Conservation (phyloP, 2,797 vertebrate genomes). For the Meriones psammophilus region DNA sequence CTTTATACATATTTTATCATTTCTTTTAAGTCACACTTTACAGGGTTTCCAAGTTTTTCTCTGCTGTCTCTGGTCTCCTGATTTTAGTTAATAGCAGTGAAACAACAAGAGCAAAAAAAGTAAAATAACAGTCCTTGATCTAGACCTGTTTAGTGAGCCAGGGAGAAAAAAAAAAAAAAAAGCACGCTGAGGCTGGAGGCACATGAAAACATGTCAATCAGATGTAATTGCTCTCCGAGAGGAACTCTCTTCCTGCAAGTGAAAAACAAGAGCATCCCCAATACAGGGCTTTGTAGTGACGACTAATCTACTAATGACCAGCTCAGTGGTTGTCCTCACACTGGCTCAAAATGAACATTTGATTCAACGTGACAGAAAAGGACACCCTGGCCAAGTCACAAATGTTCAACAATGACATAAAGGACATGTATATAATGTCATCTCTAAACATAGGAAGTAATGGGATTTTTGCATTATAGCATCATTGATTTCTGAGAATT, state of each 20-base stretch:
- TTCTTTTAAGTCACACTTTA: conserved; percentile 88
- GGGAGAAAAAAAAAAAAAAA: conserved; percentile 78
- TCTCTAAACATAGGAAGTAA: neutral
- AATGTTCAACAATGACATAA: conserved; percentile 61
- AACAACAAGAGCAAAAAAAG: conserved; percentile 82
- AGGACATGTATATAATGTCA: neutral
- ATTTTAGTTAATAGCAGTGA: conserved; percentile 89
- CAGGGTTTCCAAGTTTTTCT: conserved; percentile 88
- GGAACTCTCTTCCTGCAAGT: conserved; percentile 91
- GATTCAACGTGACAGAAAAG: conserved; percentile 91
- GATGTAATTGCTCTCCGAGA: conserved; percentile 95
- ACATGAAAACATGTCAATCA: conserved; percentile 96
- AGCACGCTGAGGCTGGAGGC: conserved; percentile 88
- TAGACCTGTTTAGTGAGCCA: conserved; percentile 88
- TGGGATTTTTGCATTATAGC: conserved; percentile 8
- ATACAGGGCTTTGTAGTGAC: conserved; percentile 93
- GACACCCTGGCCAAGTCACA: conserved; percentile 88
- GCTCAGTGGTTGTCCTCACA: conserved; percentile 93
- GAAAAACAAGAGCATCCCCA: conserved; percentile 88
- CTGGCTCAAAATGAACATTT: conserved; percentile 87
- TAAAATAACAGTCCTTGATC: conserved; percentile 92
- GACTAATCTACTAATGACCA: conserved; percentile 96
- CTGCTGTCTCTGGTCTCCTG: conserved; percentile 85
- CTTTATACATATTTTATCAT: conserved; percentile 91
- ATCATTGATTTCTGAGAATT: conserved; percentile 64